Base-by-base conservation (phyloP, 2,797 vertebrate species). In the Oryzias sinensis region DNA sequence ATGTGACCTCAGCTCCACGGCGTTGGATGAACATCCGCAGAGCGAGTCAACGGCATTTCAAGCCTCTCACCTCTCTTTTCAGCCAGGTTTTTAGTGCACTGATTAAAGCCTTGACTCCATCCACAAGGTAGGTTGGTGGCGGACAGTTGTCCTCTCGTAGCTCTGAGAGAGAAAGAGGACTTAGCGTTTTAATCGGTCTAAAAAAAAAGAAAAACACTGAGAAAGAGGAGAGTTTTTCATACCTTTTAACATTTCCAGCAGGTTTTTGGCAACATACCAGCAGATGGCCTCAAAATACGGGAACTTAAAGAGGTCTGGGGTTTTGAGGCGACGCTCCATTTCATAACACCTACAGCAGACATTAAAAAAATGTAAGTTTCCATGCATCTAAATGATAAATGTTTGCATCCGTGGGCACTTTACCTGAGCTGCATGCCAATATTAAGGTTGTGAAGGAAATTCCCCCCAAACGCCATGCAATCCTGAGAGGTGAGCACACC, bases 341-440 rank as follows among this genome's bases (percentile, higher is more conserved):
- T 99, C 97, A 0, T 98, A 99, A 93, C 97, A 97, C 95, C 97
- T 99, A 11, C 51, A 53, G 14, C 0, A 14, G 0, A 2, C 46
- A 62, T 18, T n/a, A 53, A 56, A 14, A 6, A 45, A n/a, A 45
- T 0, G 17, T 2, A 1, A 18, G 0, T 29, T 55, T 7, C 53
- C n/a, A 6, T 24, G 48, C 18, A 9, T 41, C 0, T 45, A 59
- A 55, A 3, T 2, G 14, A 3, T 24, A 22, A n/a, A 13, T 13
- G 18, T 6, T n/a, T 1, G 33, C 5, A 5, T 1, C 7, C 6
- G 18, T 0, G 29, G 43, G 33, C 1, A 0, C 5, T 88, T 81
- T 76, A 98, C 97, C 96, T 98, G 94, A 99, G 97, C 91, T 99
- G 97, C 97, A 99, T 99, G 93, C 93, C 93, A 83, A 99, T 99